Evolutionary conservation across 2,888 invertebrate species (phyloP).

Genomic region (Microplitis manilae): DNA sequence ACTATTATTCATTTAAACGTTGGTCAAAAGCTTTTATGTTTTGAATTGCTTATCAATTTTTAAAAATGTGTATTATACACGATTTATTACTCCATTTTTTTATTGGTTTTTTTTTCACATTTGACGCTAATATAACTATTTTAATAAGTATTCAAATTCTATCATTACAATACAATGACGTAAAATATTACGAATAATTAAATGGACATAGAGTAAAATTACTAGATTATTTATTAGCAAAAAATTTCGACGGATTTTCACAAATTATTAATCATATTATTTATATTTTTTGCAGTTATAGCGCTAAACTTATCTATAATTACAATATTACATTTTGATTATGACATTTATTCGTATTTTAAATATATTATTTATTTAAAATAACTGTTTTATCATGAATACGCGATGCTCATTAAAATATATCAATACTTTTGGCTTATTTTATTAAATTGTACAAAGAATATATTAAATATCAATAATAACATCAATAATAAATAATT

Average conservation of each 20-base stretch:
- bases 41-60: constrained; percentile 13
- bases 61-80: not conserved
- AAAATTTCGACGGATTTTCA: not conserved
- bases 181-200: not conserved
- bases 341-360: not conserved
- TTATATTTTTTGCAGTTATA: not conserved
- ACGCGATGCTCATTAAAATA: not conserved
- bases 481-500: too few species aligned
- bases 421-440: not conserved
- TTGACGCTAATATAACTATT: not conserved
- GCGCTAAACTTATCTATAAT: not conserved
- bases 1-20: constrained; percentile 39
- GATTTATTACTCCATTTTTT: not conserved
- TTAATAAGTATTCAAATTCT: not conserved
- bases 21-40: constrained; percentile 36
- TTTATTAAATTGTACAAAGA: too few species aligned
- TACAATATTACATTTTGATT: constrained; percentile 4
- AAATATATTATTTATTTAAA: not conserved
- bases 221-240: not conserved
- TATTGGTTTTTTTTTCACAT: not conserved
- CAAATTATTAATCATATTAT: not conserved
- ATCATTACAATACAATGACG: not conserved
- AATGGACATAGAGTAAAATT: not conserved
- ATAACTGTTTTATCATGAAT: not conserved
- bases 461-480: too few species aligned